These are phyloP conservation scores for Conchocele bisecta DNA, from an alignment of 2,888 invertebrate species.

Conservation along the genomic window DNA sequence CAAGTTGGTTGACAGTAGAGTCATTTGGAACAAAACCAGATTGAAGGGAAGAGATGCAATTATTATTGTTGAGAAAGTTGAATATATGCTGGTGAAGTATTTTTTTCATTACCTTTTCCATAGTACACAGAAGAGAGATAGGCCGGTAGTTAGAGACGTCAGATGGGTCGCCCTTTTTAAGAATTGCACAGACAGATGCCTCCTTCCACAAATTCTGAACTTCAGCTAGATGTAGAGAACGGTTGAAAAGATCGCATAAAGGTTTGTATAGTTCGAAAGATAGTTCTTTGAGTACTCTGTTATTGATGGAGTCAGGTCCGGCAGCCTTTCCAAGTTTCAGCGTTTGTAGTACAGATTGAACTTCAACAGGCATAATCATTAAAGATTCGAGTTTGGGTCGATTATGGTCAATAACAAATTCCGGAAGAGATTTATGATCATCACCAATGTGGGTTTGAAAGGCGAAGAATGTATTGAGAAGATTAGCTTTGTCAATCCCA, in stretches of 20 bases:
- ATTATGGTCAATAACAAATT: neutral
- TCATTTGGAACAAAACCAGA: slow-evolving; percentile 32
- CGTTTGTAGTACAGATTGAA: neutral
- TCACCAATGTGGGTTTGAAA: neutral
- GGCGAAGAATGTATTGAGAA: neutral
- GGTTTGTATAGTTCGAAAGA: slow-evolving; percentile 5
- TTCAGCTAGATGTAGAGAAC: neutral
- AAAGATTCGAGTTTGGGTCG: neutral
- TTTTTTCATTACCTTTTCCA: slow-evolving; percentile 12
- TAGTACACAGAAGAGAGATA: slow-evolving; percentile 6
- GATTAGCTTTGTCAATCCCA: neutral
- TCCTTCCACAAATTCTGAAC: slow-evolving; percentile 16
- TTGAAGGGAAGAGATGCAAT: slow-evolving; percentile 8
- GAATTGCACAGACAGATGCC: slow-evolving; percentile 17
- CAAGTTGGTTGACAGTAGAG: slow-evolving; percentile 33
- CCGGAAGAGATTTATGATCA: neutral
- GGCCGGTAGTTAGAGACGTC: slow-evolving; percentile 23
- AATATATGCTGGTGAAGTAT: slow-evolving; percentile 11
- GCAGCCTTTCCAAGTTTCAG: slow-evolving; percentile 12
- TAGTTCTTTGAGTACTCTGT: slow-evolving; percentile 7
- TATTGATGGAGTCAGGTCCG: no score
- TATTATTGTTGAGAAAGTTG: neutral
- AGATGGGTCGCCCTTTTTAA: slow-evolving; percentile 12
- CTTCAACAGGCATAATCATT: neutral
- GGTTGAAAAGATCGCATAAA: slow-evolving; percentile 23